Percentiles rank a stretch among this genome's conserved stretches.
These are phyloP conservation scores for Drosophila orena DNA, from an alignment of 1,140 invertebrate species.

Conservation along the genomic window DNA sequence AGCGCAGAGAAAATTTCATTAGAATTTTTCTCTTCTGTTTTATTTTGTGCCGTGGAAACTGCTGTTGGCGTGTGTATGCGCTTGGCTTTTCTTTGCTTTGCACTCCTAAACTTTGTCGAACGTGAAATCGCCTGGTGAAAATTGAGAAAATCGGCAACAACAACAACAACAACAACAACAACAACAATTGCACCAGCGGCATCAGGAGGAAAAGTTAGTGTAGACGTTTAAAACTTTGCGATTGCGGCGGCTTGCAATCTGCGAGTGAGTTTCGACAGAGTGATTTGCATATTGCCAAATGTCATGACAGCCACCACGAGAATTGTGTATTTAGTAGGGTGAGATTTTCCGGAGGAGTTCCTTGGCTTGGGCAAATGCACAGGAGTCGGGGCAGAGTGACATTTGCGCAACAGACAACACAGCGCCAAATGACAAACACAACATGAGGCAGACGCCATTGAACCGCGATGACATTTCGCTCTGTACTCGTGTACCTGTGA, in stretches of 20 bases:
- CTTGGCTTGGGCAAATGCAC: slow-evolving; percentile 18
- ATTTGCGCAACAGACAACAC: slow-evolving; percentile 65
- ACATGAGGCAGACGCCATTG: slow-evolving; percentile 63
- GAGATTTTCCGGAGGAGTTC: slow-evolving; percentile 11
- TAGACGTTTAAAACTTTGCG: slow-evolving; percentile 68
- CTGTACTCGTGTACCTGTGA: slow-evolving; percentile 26
- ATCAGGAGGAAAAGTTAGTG: slow-evolving; percentile 29
- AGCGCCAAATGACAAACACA: slow-evolving; percentile 67
- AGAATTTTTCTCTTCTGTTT: slow-evolving; percentile 37
- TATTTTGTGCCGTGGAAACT: slow-evolving; percentile 47
- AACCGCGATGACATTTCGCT: slow-evolving; percentile 76
- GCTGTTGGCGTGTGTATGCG: slow-evolving; percentile 26
- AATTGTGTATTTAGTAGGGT: slow-evolving; percentile 22
- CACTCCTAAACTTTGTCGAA: slow-evolving; percentile 82
- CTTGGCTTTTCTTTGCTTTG: slow-evolving; percentile 75
- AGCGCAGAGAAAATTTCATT: slow-evolving; percentile 54
- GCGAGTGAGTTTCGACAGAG: slow-evolving; percentile 26
- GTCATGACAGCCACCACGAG: slow-evolving; percentile 52
- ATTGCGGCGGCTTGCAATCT: slow-evolving; percentile 39
- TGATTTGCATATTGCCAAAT: slow-evolving; percentile 77
- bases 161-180: slow-evolving; percentile 10
- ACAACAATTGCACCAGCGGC: not conserved
- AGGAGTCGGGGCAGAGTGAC: slow-evolving; percentile 40
- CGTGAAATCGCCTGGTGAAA: slow-evolving; percentile 80
- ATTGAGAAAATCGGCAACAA: slow-evolving; percentile 67